Evolutionary conservation across 1,140 invertebrate genomes (phyloP).

Genomic region (Trichoplusia ni): DNA sequence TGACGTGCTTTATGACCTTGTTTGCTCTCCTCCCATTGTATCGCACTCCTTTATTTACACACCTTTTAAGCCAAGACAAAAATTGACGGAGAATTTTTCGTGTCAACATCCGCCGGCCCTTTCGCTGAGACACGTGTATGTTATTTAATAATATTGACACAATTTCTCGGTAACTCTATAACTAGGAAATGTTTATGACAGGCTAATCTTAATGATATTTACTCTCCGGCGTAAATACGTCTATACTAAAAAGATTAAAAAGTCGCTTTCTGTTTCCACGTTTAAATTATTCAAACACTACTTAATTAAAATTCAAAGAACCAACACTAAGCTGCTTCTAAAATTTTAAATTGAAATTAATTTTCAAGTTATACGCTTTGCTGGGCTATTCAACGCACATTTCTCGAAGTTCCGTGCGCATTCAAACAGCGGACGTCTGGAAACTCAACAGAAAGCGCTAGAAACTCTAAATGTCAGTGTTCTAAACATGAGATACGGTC

Average conservation of each 20-base stretch:
- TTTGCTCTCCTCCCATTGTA: conserved; percentile 64
- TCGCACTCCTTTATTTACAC: conserved; percentile 63
- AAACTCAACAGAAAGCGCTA: neutral
- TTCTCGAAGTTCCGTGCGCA: neutral
- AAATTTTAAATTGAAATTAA: conserved; percentile 12
- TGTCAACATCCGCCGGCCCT: conserved; percentile 25
- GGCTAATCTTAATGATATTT: neutral
- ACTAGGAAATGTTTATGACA: neutral
- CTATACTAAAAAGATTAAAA: neutral
- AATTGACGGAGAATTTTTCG: conserved; percentile 33
- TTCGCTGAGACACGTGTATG: neutral
- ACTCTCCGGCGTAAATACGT: too few relatives aligned
- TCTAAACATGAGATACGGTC: neutral
- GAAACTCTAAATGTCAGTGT: conserved; percentile 17
- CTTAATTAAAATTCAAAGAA: neutral
- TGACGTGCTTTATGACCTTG: conserved; percentile 76
- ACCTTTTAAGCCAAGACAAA: conserved; percentile 57
- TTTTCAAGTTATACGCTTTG: conserved; percentile 5
- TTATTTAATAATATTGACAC: neutral
- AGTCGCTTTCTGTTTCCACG: neutral
- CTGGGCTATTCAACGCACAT: conserved; percentile 1
- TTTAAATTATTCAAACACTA: neutral
- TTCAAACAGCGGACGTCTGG: conserved; percentile 14
- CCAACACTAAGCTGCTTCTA: neutral
- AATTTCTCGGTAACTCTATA: neutral